Evolutionary conservation across 1,140 invertebrate species (phyloP).

Genomic region (Macrocentrus cingulum): DNA sequence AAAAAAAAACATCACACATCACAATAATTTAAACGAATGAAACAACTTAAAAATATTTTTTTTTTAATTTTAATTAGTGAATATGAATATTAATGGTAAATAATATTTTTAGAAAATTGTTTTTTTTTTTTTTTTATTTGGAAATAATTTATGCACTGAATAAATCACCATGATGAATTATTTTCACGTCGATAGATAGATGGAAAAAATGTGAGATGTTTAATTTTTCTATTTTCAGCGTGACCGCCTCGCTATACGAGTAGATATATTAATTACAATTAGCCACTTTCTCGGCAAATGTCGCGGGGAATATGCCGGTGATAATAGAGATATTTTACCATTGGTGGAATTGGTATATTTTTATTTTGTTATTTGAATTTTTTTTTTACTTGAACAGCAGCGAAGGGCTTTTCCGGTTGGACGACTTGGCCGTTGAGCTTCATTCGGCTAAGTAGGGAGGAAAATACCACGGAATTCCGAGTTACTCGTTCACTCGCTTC

Average conservation of each 20-base stretch:
- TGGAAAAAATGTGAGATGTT: too few relatives aligned
- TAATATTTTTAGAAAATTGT: too few relatives aligned
- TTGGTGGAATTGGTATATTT: not conserved
- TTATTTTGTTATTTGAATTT: constrained; percentile 17
- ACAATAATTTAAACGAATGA: too few relatives aligned
- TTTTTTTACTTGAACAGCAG: not conserved
- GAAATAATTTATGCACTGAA: too few relatives aligned
- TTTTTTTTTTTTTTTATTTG: too few relatives aligned
- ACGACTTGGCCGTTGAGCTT: constrained; percentile 1
- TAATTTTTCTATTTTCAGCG: constrained; percentile 3
- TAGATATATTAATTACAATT: constrained; percentile 29
- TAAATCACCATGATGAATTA: too few relatives aligned
- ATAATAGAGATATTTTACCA: constrained; percentile 14
- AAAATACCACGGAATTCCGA: constrained; percentile 20
- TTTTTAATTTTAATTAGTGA: too few relatives aligned
- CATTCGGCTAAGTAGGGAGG: constrained; percentile 17
- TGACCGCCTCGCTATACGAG: constrained; percentile 5
- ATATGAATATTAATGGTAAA: too few relatives aligned
- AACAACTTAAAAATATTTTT: too few relatives aligned
- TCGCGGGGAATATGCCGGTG: constrained; percentile 18
- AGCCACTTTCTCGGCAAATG: constrained; percentile 24
- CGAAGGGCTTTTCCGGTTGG: constrained; percentile 24
- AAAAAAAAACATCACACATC: too few relatives aligned
- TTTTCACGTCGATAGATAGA: too few relatives aligned
- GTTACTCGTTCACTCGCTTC: constrained; percentile 14